These are phyloP conservation scores for Idaea aversata DNA, from an alignment of 2,888 invertebrate species.

Conservation along the genomic window DNA sequence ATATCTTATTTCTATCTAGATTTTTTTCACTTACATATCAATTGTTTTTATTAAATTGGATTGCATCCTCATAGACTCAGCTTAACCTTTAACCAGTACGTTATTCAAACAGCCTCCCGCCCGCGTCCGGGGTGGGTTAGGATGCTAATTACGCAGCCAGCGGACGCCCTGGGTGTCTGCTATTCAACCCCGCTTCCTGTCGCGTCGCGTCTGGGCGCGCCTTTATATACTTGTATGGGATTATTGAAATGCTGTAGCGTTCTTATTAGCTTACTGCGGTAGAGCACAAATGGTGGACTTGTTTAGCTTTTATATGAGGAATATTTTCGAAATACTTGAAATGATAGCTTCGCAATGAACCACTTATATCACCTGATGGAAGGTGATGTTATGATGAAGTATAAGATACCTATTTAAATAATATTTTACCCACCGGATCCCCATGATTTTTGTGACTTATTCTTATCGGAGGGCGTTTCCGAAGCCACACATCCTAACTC, in stretches of 20 bases:
- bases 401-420: too few relatives aligned
- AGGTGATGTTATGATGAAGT: too few relatives aligned
- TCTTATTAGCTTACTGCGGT: neutral
- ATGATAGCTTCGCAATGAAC: too few relatives aligned
- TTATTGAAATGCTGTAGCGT: neutral
- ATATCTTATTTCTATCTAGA: neutral
- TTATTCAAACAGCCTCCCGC: constrained; percentile 59
- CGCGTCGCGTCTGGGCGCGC: neutral
- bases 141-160: constrained; percentile 63
- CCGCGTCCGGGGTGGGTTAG: constrained; percentile 27
- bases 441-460: too few relatives aligned
- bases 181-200: constrained; percentile 48
- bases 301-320: too few relatives aligned
- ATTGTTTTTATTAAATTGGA: neutral
- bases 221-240: neutral
- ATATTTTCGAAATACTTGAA: too few relatives aligned
- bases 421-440: too few relatives aligned
- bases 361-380: too few relatives aligned
- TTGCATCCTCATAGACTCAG: neutral
- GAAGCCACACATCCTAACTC: too few relatives aligned
- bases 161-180: constrained; percentile 42
- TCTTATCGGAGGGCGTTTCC: too few relatives aligned
- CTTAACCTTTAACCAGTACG: constrained; percentile 5
- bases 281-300: neutral
- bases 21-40: neutral